Conservation (phyloP, 2,888 invertebrate species). For the Seladonia tumulorum region DNA sequence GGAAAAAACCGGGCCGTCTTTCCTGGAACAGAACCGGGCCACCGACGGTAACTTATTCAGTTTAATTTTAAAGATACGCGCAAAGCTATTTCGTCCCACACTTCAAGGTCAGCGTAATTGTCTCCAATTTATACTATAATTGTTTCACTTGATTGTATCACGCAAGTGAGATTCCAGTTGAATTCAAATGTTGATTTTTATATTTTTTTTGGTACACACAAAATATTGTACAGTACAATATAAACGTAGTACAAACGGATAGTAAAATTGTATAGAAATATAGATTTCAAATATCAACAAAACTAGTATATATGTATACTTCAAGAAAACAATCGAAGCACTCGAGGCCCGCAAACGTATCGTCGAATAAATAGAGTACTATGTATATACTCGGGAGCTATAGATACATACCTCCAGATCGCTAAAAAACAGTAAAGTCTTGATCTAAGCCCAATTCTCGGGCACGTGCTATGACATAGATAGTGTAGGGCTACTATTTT, state of each 20-base stretch:
- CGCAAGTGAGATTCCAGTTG: not conserved
- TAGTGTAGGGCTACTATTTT: too few species aligned
- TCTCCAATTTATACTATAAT: not conserved
- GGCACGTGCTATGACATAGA: too few species aligned
- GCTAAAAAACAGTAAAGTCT: not conserved
- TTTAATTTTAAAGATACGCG: not conserved
- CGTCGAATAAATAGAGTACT: not conserved
- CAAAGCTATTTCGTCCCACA: not conserved
- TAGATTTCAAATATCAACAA: constrained; percentile 24
- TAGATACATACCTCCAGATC: not conserved
- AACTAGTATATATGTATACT: constrained; percentile 26
- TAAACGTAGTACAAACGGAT: constrained; percentile 9
- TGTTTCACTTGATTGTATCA: not conserved
- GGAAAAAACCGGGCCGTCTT: too few species aligned
- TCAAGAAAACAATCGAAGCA: not conserved
- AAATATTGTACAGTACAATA: constrained; percentile 2
- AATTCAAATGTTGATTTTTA: not conserved
- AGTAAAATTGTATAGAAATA: constrained; percentile 55
- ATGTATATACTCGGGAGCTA: not conserved
- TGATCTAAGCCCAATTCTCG: too few species aligned
- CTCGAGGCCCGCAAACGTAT: not conserved
- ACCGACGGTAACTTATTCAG: not conserved
- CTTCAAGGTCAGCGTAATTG: not conserved
- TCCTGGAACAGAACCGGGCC: too few species aligned
- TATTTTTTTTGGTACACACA: not conserved